These are phyloP conservation scores for Solea solea DNA, from an alignment of 2,113 vertebrate genomes.

Conservation along the genomic window DNA sequence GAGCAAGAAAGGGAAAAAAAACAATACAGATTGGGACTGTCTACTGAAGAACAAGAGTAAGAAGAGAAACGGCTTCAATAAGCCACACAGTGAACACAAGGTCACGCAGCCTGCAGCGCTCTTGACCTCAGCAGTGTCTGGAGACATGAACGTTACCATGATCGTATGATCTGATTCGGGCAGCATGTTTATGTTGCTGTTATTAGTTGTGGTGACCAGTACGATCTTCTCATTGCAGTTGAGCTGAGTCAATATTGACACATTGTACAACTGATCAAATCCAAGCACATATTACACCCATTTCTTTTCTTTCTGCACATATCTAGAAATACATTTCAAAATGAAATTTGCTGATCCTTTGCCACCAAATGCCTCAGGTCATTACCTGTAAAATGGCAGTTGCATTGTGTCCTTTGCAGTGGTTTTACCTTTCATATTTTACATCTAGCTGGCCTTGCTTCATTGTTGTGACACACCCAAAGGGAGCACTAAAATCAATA, in stretches of 20 bases:
- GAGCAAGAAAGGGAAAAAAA: neutral
- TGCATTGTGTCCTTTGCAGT: conserved; percentile 39
- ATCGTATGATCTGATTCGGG: conserved; percentile 26
- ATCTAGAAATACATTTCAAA: too few relatives aligned
- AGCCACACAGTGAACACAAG: neutral
- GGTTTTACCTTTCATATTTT: conserved; percentile 61
- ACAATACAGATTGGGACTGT: neutral
- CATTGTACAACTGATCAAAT: too few relatives aligned
- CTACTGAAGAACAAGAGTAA: too few relatives aligned
- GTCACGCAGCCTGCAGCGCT: neutral
- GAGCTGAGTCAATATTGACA: conserved; percentile 5
- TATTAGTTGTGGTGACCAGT: conserved; percentile 32
- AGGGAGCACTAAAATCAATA: conserved; percentile 54
- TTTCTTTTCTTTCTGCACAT: too few relatives aligned
- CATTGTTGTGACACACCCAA: conserved; percentile 38
- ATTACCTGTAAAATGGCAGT: conserved; percentile 44
- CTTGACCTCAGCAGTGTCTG: neutral
- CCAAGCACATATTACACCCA: too few relatives aligned
- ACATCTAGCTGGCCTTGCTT: conserved; percentile 36
- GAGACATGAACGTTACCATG: neutral
- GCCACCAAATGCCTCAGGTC: conserved; percentile 28
- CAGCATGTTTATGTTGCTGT: conserved; percentile 16
- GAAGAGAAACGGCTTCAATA: conserved; percentile 20
- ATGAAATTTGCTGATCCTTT: conserved; percentile 18
- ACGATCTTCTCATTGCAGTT: conserved; percentile 55